These are phyloP conservation scores for Pasiphila rectangulata DNA, from an alignment of 2,888 invertebrate genomes.

Conservation along the genomic window DNA sequence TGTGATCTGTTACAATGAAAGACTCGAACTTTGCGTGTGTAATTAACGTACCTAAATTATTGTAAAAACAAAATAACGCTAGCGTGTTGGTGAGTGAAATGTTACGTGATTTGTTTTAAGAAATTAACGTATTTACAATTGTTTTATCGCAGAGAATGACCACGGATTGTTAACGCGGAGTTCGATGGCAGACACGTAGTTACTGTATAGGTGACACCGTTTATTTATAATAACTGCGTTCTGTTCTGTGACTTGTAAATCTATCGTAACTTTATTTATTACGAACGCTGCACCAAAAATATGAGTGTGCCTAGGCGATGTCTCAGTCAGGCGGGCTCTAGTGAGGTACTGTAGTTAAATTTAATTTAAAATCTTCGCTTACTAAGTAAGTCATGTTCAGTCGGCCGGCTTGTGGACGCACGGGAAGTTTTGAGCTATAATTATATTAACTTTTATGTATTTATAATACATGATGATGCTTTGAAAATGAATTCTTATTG, in stretches of 20 bases:
- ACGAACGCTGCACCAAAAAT: conserved; percentile 55
- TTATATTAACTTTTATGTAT: conserved; percentile 72
- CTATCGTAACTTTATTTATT: conserved; percentile 54
- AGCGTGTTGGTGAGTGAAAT: conserved; percentile 24
- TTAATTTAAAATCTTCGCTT: conserved; percentile 73
- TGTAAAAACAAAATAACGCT: conserved; percentile 27
- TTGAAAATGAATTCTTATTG: conserved; percentile 78
- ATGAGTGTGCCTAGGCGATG: conserved; percentile 26
- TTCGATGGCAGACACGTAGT: conserved; percentile 15
- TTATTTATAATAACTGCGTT: conserved; percentile 32
- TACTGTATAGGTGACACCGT: conserved; percentile 24
- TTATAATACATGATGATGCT: conserved; percentile 74
- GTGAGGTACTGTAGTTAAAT: conserved; percentile 56
- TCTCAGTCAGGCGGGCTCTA: conserved; percentile 35
- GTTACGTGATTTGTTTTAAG: conserved; percentile 19
- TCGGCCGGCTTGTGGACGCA: conserved; percentile 68
- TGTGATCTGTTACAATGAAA: conserved; percentile 59
- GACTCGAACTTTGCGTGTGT: conserved; percentile 44
- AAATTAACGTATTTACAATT: conserved; percentile 17
- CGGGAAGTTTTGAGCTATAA: conserved; percentile 68
- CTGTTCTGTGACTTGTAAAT: conserved; percentile 51
- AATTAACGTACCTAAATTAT: conserved; percentile 34
- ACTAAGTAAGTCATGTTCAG: conserved; percentile 71
- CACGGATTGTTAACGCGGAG: conserved; percentile 29
- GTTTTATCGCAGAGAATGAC: conserved; percentile 29